Evolutionary conservation across 2,888 invertebrate species (phyloP), one percentile per base, ranked within the genome.

Genomic region (Argyresthia albistria): DNA sequence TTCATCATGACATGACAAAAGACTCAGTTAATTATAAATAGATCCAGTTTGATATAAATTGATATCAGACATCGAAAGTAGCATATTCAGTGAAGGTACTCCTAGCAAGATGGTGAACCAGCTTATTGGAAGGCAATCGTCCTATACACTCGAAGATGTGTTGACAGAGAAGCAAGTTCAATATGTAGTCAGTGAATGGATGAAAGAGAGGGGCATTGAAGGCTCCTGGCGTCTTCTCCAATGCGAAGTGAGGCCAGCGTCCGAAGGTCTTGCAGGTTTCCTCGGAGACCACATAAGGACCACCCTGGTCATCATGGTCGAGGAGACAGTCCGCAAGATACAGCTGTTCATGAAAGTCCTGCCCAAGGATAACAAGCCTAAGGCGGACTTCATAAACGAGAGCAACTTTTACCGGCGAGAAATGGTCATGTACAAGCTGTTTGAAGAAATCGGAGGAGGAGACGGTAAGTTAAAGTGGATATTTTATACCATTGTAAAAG

Each of bases 231-330:
- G 9, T 14, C 25, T 69, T 1, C 42, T 67, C 0, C 61, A 61
- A 0, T 56, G 64, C 16, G 62, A 71, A 1, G 53, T 75, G n/a
- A 61, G 51, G 10, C 62, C 71, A 0, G 79, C 80, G 0, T 54
- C 63, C 0, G 65, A 68, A 0, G 82, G 82, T 0, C 49, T 83
- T 0, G 66, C 71, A 0, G 84, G 84, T 0, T 82, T 76, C 59
- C 66, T 84, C 0, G 83, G 76, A 1, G 83, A 81, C 50, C 83
- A 84, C 56, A 61, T 74, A 12, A 63, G 69, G 14, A 65, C 67
- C 2, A 60, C 62, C 0, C 54, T 84, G 1, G 56, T 60, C 7
- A 67, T 77, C 11, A 55, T 59, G 35, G 56, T 1, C 69, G 60
- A 0, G n/a, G 56, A 39, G n/a, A 39, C 39, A 39, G 25, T 25